Conservation (phyloP, 2,888 invertebrate genomes). For the Spisula solida region DNA sequence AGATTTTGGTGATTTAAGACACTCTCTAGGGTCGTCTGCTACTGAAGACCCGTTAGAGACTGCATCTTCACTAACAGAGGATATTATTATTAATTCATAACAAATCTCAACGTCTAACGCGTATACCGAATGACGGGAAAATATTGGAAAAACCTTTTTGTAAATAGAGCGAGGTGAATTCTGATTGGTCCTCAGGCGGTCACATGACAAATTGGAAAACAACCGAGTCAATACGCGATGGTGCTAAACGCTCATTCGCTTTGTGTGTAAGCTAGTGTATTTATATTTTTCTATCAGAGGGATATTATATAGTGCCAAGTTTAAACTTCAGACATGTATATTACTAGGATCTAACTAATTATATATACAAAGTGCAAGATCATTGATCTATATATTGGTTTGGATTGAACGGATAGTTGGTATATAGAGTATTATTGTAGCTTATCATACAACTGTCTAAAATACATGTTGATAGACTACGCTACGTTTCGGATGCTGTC, state of each 20-base stretch:
- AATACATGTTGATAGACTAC: constrained; percentile 8
- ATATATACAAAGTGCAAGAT: not conserved
- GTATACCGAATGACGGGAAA: constrained; percentile 37
- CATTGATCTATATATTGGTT: not conserved
- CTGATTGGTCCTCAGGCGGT: constrained; percentile 32
- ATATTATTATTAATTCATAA: constrained; percentile 45
- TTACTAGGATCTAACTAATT: not conserved
- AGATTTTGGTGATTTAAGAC: constrained; percentile 9
- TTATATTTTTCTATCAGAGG: constrained; percentile 1
- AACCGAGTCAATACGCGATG: constrained; percentile 34
- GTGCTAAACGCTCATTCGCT: constrained; percentile 27
- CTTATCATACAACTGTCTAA: not conserved
- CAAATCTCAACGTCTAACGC: constrained; percentile 41
- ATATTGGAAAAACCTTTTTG: constrained; percentile 62
- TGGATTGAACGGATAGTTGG: not conserved
- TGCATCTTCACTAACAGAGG: not conserved
- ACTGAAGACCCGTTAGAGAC: not conserved
- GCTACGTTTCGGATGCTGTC: constrained; percentile 6
- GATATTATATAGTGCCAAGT: constrained; percentile 28
- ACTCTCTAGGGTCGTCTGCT: not conserved
- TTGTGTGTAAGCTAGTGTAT: constrained; percentile 20
- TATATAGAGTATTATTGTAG: not conserved
- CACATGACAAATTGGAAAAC: constrained; percentile 44
- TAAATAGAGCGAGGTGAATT: constrained; percentile 41
- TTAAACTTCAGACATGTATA: constrained; percentile 25